Base-by-base conservation (phyloP, 2,888 invertebrate species). In the Amorpha juglandis region DNA sequence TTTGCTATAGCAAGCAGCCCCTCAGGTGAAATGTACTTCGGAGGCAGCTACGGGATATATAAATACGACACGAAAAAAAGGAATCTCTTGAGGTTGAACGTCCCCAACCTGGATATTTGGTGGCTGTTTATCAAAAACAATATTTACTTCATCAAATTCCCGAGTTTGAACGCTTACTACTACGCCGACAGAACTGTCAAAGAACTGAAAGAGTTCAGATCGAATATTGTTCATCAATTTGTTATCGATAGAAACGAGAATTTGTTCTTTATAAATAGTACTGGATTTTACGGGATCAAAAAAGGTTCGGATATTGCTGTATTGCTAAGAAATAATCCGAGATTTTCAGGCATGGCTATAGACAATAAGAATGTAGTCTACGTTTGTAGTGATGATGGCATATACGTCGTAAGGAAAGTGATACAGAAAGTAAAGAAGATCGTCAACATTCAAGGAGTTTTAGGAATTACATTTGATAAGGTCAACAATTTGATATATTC, bases 1-100 rank as follows among this genome's bases (percentile, higher is more conserved):
- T 92, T 89, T 72, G 91, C 91, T 0, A 82, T 91, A 63, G 72
- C 90, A 9, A 78, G 74, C 58, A 84, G 90, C 65, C 71, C 76
- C 0, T 76, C 70, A 0, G 78, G 75, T 11, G 84, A 87, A 27
- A 81, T 91, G 33, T 91, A 86, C 71, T 91, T 92, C 64, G 92
- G 91, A 1, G 92, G 92, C 0, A 90, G 86, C 66, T 78, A 88
- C 58, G 92, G 92, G 0, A 87, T 92, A 63, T 91, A 91, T 73
- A 89, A 74, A 73, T 91, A 89, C 73, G 79, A 78, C 51, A 70
- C 86, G 0, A 14, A 6, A 0, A 48, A 67, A 0, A 89, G 82
- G 66, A 76, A 67, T 6, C 72, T 91, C 19, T 81, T 80, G 45
- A 78, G 84, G 16, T 71, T 91, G 0, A 82, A 83, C 3, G 70